Percentiles rank a stretch among this genome's conserved stretches.
Conservation (phyloP, 64 coral and sea anemone genomes). For the Dendrophyllia cribrosa region DNA sequence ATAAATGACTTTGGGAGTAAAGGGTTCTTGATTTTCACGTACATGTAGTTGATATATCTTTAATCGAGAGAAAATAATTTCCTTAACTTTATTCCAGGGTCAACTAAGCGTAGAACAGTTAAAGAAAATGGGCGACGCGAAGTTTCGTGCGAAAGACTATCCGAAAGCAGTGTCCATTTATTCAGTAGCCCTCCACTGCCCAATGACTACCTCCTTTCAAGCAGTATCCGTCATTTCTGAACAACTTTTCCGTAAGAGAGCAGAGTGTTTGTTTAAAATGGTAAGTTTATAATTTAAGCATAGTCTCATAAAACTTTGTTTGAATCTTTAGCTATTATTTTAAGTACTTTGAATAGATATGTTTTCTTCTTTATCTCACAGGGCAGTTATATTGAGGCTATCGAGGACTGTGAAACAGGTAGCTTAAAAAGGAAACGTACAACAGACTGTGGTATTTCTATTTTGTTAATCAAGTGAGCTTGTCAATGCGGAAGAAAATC, state of each 20-base stretch:
- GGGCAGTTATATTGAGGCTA: constrained; percentile 7
- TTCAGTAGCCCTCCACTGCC: not conserved
- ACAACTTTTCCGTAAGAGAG: constrained; percentile 24
- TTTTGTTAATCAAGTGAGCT: too few species aligned
- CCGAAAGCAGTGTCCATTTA: not conserved
- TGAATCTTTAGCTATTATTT: too few species aligned
- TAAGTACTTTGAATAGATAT: too few species aligned
- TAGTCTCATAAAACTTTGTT: too few species aligned
- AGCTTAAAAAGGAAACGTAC: not conserved
- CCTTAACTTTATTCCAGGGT: not conserved
- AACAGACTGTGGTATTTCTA: too few species aligned
- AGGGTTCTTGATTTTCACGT: too few species aligned
- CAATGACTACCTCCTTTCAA: not conserved
- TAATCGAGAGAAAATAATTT: not conserved
- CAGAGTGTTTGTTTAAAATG: constrained; percentile 26
- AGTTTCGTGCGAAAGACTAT: not conserved
- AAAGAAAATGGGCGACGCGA: not conserved
- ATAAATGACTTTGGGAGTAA: too few species aligned
- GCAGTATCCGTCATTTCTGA: not conserved
- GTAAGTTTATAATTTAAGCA: not conserved
- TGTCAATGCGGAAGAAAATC: too few species aligned
- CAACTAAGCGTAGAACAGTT: not conserved
- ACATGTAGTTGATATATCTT: too few species aligned
- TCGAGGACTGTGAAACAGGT: not conserved
- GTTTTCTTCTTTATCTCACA: not conserved